phyloP scores from a whole-genome alignment of 30 jellyfish, hydroid and myxozoan genomes.

The Aurelia sp. region DNA sequence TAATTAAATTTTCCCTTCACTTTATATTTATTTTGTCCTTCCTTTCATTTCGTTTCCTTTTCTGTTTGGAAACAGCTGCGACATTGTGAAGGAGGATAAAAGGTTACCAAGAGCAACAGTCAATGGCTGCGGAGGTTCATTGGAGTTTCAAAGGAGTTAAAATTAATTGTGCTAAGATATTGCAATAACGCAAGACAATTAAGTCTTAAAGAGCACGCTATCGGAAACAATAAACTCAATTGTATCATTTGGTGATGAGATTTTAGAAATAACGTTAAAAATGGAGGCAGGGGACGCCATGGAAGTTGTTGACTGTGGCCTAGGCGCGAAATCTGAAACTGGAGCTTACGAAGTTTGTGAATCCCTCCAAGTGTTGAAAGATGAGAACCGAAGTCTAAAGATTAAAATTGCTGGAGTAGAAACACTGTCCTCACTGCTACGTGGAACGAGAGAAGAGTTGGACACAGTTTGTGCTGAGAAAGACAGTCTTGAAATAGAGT shows the following conservation, averaged over 20 bases:
- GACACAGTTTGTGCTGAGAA: slow-evolving; percentile 57
- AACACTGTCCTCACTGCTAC: slow-evolving; percentile 61
- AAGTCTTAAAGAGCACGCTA: too few relatives aligned
- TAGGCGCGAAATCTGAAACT: neutral
- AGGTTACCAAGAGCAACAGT: too few relatives aligned
- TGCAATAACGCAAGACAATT: too few relatives aligned
- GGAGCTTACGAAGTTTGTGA: neutral
- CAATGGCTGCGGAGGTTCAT: too few relatives aligned
- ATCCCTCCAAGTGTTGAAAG: slow-evolving; percentile 21
- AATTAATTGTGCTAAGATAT: too few relatives aligned
- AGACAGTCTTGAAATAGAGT: slow-evolving; percentile 58
- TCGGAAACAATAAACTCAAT: neutral
- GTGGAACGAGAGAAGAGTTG: slow-evolving; percentile 70
- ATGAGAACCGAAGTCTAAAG: slow-evolving; percentile 71
- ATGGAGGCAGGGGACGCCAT: neutral
- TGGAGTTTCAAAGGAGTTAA: too few relatives aligned
- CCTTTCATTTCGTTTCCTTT: too few relatives aligned
- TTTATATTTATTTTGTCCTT: too few relatives aligned
- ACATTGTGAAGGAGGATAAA: too few relatives aligned
- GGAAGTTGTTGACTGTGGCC: neutral
- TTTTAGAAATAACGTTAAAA: too few relatives aligned
- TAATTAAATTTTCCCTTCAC: too few relatives aligned
- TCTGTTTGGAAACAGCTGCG: too few relatives aligned
- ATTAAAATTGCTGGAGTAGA: slow-evolving; percentile 78
- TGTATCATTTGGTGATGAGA: neutral